Base-by-base conservation (phyloP, 2,888 invertebrate genomes). In the Dynastes tityus region DNA sequence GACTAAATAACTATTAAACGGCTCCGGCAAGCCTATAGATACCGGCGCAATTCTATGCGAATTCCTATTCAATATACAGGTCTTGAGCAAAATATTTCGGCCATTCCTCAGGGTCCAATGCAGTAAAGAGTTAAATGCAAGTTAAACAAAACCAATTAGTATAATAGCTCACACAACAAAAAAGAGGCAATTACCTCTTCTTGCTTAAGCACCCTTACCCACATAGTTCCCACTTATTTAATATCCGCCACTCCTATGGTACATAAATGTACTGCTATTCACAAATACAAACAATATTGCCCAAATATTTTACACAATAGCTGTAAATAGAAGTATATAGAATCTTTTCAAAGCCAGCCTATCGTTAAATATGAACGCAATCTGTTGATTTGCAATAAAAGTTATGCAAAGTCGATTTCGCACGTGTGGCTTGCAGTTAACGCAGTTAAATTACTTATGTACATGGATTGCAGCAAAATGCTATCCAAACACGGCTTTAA, bases 1-100 rank as follows among this genome's bases (percentile, higher is more conserved):
- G 76, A 80, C 80, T 80, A 80, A 80, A 80, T 80, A 80, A 77
- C 78, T 78, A 80, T 80, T 79, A 79, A 79, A 73, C 58, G 55
- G 64, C 68, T 77, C 29, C 61, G 70, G 55, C 63, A 63, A 61
- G 71, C 63, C 71, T 45, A 49, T 27, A 49, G 71, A 49, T 61
- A 45, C 63, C 22, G 49, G 27, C 13, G 77, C 63, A 77, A 77
- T 77, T 70, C 67, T 63, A 37, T 16, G 40, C 61, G 73, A 73
- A 61, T 58, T 58, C 61, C 73, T 73, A 11, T 22, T 61, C 27
- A 45, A 45, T 27, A 61, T 61, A 71, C 71, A 68, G 68, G 1
- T 29, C 11, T 11, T 51, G 68, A 29, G 51, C 51, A 68, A 68
- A 68, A 68, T 51, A 13, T 68, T 40, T 8, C 2, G 55, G 22